Percentiles rank a stretch among this genome's conserved stretches.
Conservation (phyloP, 2,113 vertebrate species). For the Halcyon senegalensis region DNA sequence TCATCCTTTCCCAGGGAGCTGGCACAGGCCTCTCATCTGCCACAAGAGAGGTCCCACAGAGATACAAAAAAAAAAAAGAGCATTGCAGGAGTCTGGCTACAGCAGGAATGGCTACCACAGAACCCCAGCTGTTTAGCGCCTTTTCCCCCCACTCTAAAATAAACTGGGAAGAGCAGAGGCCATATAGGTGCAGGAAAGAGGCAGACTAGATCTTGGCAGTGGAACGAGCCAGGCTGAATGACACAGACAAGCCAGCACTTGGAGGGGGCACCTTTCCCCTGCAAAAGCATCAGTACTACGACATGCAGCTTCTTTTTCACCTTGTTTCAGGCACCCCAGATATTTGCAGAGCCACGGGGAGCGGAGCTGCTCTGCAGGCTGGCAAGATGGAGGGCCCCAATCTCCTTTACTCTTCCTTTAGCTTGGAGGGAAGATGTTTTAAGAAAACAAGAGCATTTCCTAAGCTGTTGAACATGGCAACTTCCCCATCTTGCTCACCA, state of each 20-base stretch:
- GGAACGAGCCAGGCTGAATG: background rate
- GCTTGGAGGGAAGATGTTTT: background rate
- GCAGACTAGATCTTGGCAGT: background rate
- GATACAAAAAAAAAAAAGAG: background rate
- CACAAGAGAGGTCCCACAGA: background rate
- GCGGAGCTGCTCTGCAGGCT: background rate
- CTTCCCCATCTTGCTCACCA: accelerated
- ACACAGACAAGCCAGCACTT: background rate
- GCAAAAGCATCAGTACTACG: background rate
- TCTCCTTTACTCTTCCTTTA: background rate
- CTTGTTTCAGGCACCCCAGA: background rate
- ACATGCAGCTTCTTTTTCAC: background rate
- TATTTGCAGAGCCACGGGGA: background rate
- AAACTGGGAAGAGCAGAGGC: background rate
- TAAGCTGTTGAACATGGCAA: background rate
- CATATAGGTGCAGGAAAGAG: background rate
- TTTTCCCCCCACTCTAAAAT: background rate
- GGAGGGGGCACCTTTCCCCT: background rate
- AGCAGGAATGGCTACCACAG: background rate
- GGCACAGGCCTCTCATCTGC: background rate
- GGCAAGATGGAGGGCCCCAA: background rate
- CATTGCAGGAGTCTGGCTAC: background rate
- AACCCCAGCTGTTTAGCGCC: background rate
- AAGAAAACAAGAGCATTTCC: background rate
- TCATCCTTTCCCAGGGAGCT: background rate